These are phyloP conservation scores for Bombus soroeensis DNA, from an alignment of 1,140 invertebrate genomes.

Conservation along the genomic window DNA sequence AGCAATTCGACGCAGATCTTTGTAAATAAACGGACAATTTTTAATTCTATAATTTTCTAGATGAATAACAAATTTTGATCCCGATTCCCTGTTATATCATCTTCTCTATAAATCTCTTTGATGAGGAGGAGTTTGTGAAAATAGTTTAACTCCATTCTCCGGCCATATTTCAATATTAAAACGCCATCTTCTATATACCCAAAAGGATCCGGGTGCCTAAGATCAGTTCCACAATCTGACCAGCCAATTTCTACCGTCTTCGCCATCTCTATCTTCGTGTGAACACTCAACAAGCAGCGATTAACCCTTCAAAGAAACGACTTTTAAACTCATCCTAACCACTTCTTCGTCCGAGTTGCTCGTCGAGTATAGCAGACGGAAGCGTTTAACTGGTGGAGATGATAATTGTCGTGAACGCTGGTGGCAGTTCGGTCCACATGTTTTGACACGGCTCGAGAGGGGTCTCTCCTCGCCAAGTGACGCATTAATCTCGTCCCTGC, in stretches of 20 bases:
- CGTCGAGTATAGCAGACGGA: constrained; percentile 43
- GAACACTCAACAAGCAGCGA: constrained; percentile 5
- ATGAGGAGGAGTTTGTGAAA: not conserved
- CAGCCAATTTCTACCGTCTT: not conserved
- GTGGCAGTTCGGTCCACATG: constrained; percentile 44
- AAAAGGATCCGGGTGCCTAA: not conserved
- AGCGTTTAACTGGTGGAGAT: constrained; percentile 43
- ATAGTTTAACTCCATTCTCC: not conserved
- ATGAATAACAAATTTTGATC: not conserved
- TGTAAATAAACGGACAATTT: not conserved
- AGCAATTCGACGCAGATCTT: not conserved
- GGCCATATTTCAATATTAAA: not conserved
- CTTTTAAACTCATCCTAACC: not conserved
- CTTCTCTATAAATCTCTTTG: not conserved
- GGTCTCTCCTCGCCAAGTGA: constrained; percentile 1
- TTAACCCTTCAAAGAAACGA: not conserved
- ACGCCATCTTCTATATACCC: too few relatives aligned
- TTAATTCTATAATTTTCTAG: not conserved
- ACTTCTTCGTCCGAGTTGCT: not conserved
- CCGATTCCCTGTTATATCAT: too few relatives aligned
- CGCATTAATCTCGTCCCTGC: constrained; percentile 43
- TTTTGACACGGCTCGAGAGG: constrained; percentile 62
- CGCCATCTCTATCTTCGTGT: not conserved
- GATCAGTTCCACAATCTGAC: not conserved
- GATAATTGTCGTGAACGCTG: constrained; percentile 39